A percentile compares a stretch with the other conserved stretches of the same genome.
Conservation (phyloP, 2,113 vertebrate genomes). For the Dendropsophus ebraccatus region DNA sequence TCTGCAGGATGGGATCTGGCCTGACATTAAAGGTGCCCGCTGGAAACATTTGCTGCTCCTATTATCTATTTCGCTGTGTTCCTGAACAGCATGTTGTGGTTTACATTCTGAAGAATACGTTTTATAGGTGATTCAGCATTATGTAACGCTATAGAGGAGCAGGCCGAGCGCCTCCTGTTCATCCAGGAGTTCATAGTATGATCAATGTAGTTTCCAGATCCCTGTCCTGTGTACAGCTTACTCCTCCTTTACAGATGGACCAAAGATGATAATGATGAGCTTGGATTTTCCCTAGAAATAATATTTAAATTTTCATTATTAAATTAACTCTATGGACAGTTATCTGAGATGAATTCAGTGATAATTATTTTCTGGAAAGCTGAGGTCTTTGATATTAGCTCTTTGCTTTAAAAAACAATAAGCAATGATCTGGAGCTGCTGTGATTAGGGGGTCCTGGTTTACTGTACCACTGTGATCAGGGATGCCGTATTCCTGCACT, state of each 20-base stretch:
- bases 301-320: too few relatives aligned
- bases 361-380: too few relatives aligned
- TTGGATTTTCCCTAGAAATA: too few relatives aligned
- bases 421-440: too few relatives aligned
- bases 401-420: too few relatives aligned
- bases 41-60: conserved; percentile 9
- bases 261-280: accelerated
- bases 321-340: too few relatives aligned
- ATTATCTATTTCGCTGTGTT: background rate
- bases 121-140: background rate
- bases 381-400: too few relatives aligned
- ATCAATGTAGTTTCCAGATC: background rate
- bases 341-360: too few relatives aligned
- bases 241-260: background rate
- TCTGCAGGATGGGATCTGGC: conserved; percentile 4
- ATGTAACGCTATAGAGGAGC: background rate
- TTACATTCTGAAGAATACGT: background rate
- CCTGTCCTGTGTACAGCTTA: background rate
- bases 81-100: background rate
- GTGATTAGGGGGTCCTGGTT: background rate
- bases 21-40: background rate
- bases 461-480: background rate
- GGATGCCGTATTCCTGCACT: too few relatives aligned
- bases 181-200: background rate
- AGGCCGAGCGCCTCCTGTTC: background rate